These are phyloP conservation scores for Taenaris catops DNA, from an alignment of 2,888 invertebrate species.

Conservation along the genomic window DNA sequence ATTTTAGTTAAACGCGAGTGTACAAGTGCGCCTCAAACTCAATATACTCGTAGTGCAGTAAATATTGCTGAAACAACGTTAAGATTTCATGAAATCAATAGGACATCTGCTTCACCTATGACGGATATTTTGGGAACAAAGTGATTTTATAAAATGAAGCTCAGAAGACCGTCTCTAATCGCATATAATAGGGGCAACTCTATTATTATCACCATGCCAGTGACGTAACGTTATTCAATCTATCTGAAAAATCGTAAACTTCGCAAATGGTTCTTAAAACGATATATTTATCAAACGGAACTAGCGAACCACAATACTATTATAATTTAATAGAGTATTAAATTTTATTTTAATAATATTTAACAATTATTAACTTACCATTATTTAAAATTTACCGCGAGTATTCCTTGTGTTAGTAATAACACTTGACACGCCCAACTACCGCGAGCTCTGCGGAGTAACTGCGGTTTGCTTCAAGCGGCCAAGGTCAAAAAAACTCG, in stretches of 20 bases:
- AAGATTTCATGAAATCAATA: conserved; percentile 16
- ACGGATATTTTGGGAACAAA: conserved; percentile 14
- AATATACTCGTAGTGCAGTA: too few species aligned
- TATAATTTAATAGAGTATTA: too few species aligned
- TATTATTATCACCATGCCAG: conserved; percentile 30
- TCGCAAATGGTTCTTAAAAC: too few species aligned
- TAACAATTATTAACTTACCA: conserved; percentile 46
- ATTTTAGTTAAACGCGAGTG: too few species aligned
- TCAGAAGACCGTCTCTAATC: conserved; percentile 5
- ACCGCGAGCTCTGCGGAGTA: conserved; percentile 47
- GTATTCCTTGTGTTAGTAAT: conserved; percentile 22
- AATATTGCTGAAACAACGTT: neutral
- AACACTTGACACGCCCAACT: conserved; percentile 26
- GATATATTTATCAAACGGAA: too few species aligned
- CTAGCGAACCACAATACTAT: too few species aligned
- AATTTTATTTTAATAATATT: neutral
- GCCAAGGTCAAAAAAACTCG: conserved; percentile 71
- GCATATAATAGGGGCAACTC: conserved; percentile 22
- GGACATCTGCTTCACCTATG: neutral
- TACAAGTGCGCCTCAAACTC: too few species aligned
- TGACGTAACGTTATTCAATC: conserved; percentile 35
- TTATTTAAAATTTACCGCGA: conserved; percentile 47
- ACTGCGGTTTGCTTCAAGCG: conserved; percentile 54
- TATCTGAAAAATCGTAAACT: conserved; percentile 17
- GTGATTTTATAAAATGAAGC: conserved; percentile 3